Percentiles rank a stretch among this genome's conserved stretches.
phyloP scores from a whole-genome alignment of 2,888 invertebrate species.

The Chrysolina oricalcia region DNA sequence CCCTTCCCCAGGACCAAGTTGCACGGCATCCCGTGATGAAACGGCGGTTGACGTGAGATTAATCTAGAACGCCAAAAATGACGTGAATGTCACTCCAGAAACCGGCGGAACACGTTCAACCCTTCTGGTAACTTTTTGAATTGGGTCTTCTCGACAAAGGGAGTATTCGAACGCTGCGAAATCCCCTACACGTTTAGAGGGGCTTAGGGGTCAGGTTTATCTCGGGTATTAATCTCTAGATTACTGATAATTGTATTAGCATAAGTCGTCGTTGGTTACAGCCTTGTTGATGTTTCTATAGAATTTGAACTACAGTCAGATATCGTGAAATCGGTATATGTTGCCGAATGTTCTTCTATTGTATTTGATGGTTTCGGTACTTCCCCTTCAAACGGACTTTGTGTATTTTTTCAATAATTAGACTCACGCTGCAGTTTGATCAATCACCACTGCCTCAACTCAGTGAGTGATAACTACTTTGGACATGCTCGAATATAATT shows the following conservation, averaged over 20 bases:
- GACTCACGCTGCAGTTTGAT: no score
- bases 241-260: slow-evolving; percentile 45
- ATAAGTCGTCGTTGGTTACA: slow-evolving; percentile 34
- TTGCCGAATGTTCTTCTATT: neutral
- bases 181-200: slow-evolving; percentile 38
- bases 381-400: no score
- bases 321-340: neutral
- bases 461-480: no score
- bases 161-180: neutral
- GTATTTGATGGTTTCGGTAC: no score
- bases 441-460: no score
- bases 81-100: neutral
- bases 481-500: no score
- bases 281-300: slow-evolving; percentile 35
- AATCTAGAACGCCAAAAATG: slow-evolving; percentile 15
- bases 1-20: neutral
- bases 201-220: slow-evolving; percentile 44
- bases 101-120: slow-evolving; percentile 11
- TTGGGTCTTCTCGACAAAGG: slow-evolving; percentile 3
- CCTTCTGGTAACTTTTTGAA: slow-evolving; percentile 19
- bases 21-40: neutral
- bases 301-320: slow-evolving; percentile 3
- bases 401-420: neutral
- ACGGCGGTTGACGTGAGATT: slow-evolving; percentile 13
- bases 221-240: slow-evolving; percentile 42